These are phyloP conservation scores for Drosophila novamexicana DNA, from an alignment of 1,140 invertebrate species.

Conservation along the genomic window DNA sequence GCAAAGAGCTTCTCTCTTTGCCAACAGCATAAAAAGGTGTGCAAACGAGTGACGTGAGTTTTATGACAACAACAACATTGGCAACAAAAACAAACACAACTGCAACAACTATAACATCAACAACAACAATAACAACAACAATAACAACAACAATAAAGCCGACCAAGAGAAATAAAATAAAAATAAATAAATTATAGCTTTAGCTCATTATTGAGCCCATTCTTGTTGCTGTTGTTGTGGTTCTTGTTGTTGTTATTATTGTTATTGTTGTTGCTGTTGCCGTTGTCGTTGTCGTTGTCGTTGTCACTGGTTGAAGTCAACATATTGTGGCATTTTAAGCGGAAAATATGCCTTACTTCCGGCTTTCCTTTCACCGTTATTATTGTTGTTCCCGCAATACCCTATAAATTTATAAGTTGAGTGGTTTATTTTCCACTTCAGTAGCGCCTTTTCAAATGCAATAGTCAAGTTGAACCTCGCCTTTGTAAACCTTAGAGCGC, in stretches of 20 bases:
- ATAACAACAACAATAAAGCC: constrained; percentile 51
- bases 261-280: neutral
- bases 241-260: constrained; percentile 5
- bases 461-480: no score
- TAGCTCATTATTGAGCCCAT: constrained; percentile 10
- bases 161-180: constrained; percentile 56
- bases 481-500: no score
- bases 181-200: constrained; percentile 59
- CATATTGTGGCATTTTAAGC: constrained; percentile 77
- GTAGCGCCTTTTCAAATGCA: no score
- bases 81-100: constrained; percentile 10
- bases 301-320: constrained; percentile 46
- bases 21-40: constrained; percentile 50
- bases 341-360: constrained; percentile 76
- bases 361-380: constrained; percentile 28
- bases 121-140: neutral
- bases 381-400: constrained; percentile 2
- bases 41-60: constrained; percentile 55
- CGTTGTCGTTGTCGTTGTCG: constrained; percentile 9
- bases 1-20: constrained; percentile 5
- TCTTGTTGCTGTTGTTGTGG: constrained; percentile 7
- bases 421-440: no score
- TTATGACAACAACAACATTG: constrained; percentile 34
- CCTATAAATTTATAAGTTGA: neutral
- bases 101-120: neutral